A percentile compares a stretch with the other conserved stretches of the same genome.
Conservation (phyloP, 2,797 vertebrate genomes). For the Pseudomugil gertrudae region DNA sequence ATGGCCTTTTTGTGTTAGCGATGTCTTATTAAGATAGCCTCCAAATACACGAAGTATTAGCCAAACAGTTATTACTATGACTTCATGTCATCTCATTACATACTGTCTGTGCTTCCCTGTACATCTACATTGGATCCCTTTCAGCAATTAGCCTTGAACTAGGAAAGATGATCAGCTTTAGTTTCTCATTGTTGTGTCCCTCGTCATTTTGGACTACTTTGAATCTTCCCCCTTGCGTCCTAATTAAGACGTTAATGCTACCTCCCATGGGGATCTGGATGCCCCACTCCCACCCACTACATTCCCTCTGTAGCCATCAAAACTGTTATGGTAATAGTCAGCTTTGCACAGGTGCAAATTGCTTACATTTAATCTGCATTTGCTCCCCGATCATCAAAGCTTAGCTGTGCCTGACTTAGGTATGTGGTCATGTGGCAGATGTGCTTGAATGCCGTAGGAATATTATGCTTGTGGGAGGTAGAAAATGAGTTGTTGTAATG, state of each 20-base stretch:
- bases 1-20: conserved; percentile 1
- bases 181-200: conserved; percentile 80
- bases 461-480: conserved; percentile 13
- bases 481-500: conserved; percentile 14
- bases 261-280: conserved; percentile 75
- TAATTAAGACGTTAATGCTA: conserved; percentile 87
- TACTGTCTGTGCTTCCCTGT: conserved; percentile 64
- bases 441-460: conserved; percentile 27
- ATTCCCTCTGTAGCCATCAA: conserved; percentile 72
- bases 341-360: conserved; percentile 82
- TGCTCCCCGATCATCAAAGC: conserved; percentile 69
- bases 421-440: conserved; percentile 50
- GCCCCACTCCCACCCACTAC: conserved; percentile 63
- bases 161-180: conserved; percentile 82
- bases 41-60: conserved; percentile 59
- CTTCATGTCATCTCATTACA: conserved; percentile 76
- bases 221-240: conserved; percentile 81
- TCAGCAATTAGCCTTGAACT: conserved; percentile 85
- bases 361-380: conserved; percentile 69
- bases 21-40: conserved; percentile 47
- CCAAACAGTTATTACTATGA: conserved; percentile 71
- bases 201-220: conserved; percentile 82
- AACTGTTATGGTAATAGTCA: conserved; percentile 78
- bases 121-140: conserved; percentile 80
- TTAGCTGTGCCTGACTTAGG: conserved; percentile 31